Percentiles rank a stretch among this genome's conserved stretches.
These are phyloP conservation scores for Silurus aristotelis DNA, from an alignment of 2,797 vertebrate genomes.

Conservation along the genomic window DNA sequence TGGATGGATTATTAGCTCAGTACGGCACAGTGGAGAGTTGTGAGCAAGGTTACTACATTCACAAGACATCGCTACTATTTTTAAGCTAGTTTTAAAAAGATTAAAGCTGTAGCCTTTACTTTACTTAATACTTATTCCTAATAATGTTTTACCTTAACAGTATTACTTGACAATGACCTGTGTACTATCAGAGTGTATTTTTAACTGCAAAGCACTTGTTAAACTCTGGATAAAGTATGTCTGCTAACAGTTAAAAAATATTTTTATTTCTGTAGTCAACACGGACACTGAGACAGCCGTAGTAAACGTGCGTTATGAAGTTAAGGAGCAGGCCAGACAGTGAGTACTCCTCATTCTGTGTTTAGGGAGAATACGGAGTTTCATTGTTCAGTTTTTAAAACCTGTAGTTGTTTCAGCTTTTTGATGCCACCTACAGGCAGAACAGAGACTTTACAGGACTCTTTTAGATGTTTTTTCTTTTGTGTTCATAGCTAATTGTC, in stretches of 20 bases:
- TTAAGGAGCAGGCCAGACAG: slow-evolving; percentile 97
- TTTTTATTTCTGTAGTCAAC: slow-evolving; percentile 82
- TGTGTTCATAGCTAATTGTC: too few species aligned
- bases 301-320: slow-evolving; percentile 94
- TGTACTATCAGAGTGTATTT: background rate
- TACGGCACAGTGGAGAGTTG: slow-evolving; percentile 97
- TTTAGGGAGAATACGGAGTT: slow-evolving; percentile 29
- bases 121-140: background rate
- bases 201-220: background rate
- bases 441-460: slow-evolving; percentile 33
- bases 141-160: background rate
- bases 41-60: slow-evolving; percentile 88
- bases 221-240: background rate
- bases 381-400: slow-evolving; percentile 52
- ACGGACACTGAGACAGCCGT: slow-evolving; percentile 98
- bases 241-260: background rate
- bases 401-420: background rate
- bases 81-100: background rate
- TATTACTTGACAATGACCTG: background rate
- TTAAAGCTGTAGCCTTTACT: background rate
- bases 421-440: slow-evolving; percentile 50
- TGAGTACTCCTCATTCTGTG: slow-evolving; percentile 72
- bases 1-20: slow-evolving; percentile 94
- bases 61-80: background rate
- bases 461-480: background rate